phyloP scores from a whole-genome alignment of 2,113 vertebrate species.

The Neolamprologus longior region DNA sequence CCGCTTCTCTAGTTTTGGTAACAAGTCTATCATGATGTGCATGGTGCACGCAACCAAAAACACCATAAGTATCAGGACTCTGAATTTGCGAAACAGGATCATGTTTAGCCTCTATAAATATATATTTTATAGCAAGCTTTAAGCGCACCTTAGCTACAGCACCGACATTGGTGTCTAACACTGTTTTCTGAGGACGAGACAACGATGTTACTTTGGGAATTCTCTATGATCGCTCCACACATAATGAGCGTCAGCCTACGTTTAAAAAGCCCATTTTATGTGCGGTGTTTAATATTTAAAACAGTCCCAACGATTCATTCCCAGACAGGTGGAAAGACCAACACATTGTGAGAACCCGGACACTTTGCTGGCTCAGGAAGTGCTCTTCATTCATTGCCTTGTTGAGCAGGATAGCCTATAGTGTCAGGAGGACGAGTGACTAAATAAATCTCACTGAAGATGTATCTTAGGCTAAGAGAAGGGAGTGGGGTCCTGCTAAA shows the following conservation, averaged over 20 bases:
- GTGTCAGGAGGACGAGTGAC: background rate
- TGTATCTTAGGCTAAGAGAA: background rate
- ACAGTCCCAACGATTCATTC: background rate
- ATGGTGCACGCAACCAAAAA: constrained; percentile 88
- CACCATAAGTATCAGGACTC: constrained; percentile 83
- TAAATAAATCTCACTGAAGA: background rate
- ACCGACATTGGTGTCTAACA: constrained; percentile 26
- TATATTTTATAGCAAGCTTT: background rate
- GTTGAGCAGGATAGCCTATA: background rate
- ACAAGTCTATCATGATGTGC: constrained; percentile 89
- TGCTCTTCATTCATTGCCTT: constrained; percentile 13
- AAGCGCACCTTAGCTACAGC: constrained; percentile 20
- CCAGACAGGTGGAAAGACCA: constrained; percentile 22
- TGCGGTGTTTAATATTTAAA: background rate
- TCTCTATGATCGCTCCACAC: constrained; percentile 23
- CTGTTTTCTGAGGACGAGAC: constrained; percentile 23
- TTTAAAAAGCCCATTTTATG: constrained; percentile 29
- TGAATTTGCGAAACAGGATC: constrained; percentile 87
- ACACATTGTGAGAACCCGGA: background rate
- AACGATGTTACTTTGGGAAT: constrained; percentile 1
- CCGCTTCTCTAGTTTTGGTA: constrained; percentile 83
- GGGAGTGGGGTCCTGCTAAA: background rate
- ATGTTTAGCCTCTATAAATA: constrained; percentile 65
- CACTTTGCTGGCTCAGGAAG: constrained; percentile 11
- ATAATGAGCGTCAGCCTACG: background rate